A percentile compares a stretch with the other conserved stretches of the same genome.
These are phyloP conservation scores for Periparus ater DNA, from an alignment of 2,797 vertebrate genomes.

Conservation along the genomic window DNA sequence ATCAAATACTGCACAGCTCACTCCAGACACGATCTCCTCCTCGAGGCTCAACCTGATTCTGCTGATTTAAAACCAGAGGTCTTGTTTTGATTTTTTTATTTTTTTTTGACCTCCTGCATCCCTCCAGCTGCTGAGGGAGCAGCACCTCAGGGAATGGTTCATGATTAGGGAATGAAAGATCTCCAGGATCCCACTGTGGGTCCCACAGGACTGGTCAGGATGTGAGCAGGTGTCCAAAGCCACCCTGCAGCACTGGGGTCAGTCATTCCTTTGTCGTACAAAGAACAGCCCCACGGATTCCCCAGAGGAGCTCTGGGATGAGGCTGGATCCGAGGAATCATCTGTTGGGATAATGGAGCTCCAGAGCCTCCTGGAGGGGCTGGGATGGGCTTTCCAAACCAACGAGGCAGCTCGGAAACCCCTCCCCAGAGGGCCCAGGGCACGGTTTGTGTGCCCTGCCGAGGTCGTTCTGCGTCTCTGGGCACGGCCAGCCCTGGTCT, in stretches of 20 bases:
- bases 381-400: neutral
- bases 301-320: neutral
- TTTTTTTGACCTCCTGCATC: neutral
- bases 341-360: neutral
- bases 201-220: neutral
- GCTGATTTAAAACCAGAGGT: neutral
- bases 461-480: neutral
- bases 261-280: neutral
- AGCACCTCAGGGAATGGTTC: neutral
- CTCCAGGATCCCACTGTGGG: neutral
- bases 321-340: accelerated
- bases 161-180: neutral
- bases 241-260: neutral
- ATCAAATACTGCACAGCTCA: neutral
- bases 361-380: neutral
- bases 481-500: neutral
- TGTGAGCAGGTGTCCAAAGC: neutral
- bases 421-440: neutral
- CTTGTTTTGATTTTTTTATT: neutral
- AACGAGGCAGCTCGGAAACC: neutral
- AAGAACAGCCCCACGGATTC: neutral
- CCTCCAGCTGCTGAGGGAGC: neutral
- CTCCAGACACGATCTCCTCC: neutral
- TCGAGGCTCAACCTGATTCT: neutral
- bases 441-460: neutral